Percentiles rank a stretch among this genome's conserved stretches.
Conservation (phyloP, 1,140 invertebrate species). For the Caenorhabditis remanei region DNA sequence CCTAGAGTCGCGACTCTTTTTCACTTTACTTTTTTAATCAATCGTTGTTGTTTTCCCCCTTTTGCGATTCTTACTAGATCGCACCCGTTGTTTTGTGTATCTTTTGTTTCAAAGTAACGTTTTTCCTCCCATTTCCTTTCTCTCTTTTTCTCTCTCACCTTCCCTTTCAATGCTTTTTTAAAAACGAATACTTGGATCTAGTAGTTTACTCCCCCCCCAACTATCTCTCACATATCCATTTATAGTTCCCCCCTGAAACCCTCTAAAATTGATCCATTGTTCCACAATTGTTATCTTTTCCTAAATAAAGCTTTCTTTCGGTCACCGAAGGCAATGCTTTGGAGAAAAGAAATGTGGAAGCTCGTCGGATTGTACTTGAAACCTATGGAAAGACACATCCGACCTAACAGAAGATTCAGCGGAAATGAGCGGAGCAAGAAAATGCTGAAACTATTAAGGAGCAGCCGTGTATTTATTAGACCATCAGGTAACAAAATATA, state of each 20-base stretch:
- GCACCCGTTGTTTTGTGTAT: conserved; percentile 29
- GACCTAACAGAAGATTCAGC: background rate
- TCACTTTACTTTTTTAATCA: conserved; percentile 19
- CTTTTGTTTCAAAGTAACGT: conserved; percentile 29
- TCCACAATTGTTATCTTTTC: background rate
- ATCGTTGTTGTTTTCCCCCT: conserved; percentile 35
- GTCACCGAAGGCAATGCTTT: background rate
- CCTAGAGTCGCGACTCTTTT: background rate
- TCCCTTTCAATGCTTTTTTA: conserved; percentile 20
- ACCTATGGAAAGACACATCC: no score
- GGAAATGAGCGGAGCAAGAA: background rate
- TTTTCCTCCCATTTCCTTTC: background rate
- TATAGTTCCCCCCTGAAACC: background rate
- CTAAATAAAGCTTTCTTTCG: conserved; percentile 19
- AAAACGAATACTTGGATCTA: conserved; percentile 34
- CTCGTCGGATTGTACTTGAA: conserved; percentile 41
- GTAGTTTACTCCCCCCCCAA: background rate
- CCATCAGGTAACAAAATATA: background rate
- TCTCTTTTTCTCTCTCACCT: conserved; percentile 40
- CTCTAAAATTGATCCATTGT: background rate
- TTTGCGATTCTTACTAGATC: background rate
- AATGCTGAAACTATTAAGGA: background rate
- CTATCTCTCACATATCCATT: background rate
- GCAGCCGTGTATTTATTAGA: background rate
- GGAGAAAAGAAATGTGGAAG: background rate